Conservation (phyloP, 1,140 invertebrate genomes). For the Caenorhabditis inopinata region DNA sequence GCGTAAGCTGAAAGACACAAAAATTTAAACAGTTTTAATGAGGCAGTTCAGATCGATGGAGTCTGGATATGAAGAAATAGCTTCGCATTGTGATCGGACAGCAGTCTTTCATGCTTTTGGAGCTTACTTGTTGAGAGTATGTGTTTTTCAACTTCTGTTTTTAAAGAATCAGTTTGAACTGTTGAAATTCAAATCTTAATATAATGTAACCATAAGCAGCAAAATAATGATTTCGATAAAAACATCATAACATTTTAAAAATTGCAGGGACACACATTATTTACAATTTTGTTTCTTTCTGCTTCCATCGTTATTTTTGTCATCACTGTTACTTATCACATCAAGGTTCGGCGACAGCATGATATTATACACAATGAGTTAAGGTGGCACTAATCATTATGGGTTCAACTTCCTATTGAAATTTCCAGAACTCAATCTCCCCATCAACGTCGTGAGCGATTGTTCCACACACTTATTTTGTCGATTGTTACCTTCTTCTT, state of each 20-base stretch:
- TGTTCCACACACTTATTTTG: conserved; percentile 62
- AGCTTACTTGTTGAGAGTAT: conserved; percentile 58
- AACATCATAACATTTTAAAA: no score
- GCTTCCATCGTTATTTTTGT: conserved; percentile 62
- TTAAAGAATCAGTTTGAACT: no score
- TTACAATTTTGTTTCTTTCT: conserved; percentile 61
- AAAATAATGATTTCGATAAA: no score
- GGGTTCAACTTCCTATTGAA: background rate
- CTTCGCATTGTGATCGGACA: conserved; percentile 58
- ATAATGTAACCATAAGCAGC: no score
- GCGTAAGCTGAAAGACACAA: background rate
- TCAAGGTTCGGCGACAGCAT: conserved; percentile 56
- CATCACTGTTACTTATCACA: conserved; percentile 61
- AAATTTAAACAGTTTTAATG: background rate
- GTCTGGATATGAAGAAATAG: conserved; percentile 61
- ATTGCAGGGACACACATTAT: conserved; percentile 60
- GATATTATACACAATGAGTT: conserved; percentile 52
- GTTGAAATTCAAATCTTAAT: no score
- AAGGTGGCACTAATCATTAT: background rate
- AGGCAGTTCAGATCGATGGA: conserved; percentile 43
- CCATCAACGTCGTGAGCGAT: conserved; percentile 59
- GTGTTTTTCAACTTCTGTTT: no score
- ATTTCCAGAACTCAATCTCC: conserved; percentile 51
- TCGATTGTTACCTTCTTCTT: conserved; percentile 65
- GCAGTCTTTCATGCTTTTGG: conserved; percentile 62